A percentile compares a stretch with the other conserved stretches of the same genome.
These are phyloP conservation scores for Monopis laevigella DNA, from an alignment of 2,888 invertebrate species.

Conservation along the genomic window DNA sequence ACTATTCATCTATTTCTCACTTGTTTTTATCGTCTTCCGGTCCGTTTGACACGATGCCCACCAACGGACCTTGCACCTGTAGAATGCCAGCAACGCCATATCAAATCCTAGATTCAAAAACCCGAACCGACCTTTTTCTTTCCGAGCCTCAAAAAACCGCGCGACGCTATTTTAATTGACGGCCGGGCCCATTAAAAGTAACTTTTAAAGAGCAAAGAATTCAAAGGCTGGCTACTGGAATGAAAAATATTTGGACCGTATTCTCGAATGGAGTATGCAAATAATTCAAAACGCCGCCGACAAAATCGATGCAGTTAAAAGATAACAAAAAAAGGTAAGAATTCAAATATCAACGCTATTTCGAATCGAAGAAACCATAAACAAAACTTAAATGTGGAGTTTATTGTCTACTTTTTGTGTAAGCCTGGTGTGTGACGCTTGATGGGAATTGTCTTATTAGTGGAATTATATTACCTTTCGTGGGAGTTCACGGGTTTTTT, in stretches of 20 bases:
- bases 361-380: neutral
- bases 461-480: too few relatives aligned
- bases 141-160: slow-evolving; percentile 30
- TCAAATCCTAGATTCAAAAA: slow-evolving; percentile 59
- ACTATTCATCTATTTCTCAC: slow-evolving; percentile 31
- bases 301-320: neutral
- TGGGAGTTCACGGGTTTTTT: too few relatives aligned
- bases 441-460: too few relatives aligned
- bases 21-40: slow-evolving; percentile 26
- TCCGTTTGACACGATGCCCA: slow-evolving; percentile 44
- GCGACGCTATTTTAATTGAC: slow-evolving; percentile 60
- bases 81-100: slow-evolving; percentile 39
- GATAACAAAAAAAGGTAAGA: slow-evolving; percentile 8
- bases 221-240: slow-evolving; percentile 43
- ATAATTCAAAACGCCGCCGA: slow-evolving; percentile 44
- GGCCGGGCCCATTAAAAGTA: slow-evolving; percentile 43
- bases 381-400: neutral
- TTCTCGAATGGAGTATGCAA: slow-evolving; percentile 44
- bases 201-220: slow-evolving; percentile 45
- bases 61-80: slow-evolving; percentile 53
- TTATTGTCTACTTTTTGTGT: slow-evolving; percentile 4
- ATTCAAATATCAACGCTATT: slow-evolving; percentile 7
- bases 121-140: slow-evolving; percentile 35
- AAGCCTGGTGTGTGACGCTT: too few relatives aligned
- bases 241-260: slow-evolving; percentile 43